Percentiles rank a stretch among this genome's conserved stretches.
Conservation (phyloP, 2,113 vertebrate genomes). For the Blennius ocellaris region DNA sequence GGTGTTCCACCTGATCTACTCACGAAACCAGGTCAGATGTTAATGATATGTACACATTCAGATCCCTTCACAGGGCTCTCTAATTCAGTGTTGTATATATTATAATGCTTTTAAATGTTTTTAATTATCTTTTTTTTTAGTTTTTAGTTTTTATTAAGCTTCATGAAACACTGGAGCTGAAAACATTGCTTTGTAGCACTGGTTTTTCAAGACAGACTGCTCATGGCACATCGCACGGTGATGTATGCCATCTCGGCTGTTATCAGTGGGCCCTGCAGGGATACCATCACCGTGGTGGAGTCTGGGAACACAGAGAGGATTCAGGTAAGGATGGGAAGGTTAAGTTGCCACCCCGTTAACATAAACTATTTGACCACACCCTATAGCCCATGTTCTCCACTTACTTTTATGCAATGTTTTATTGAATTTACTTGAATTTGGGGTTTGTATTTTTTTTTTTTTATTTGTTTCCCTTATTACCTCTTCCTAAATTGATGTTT, state of each 20-base stretch:
- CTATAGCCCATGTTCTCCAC: conserved; percentile 16
- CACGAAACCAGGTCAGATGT: conserved; percentile 84
- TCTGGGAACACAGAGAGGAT: conserved; percentile 81
- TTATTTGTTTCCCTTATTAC: conserved; percentile 32
- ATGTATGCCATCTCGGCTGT: conserved; percentile 83
- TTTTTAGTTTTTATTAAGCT: conserved; percentile 81
- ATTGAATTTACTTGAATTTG: conserved; percentile 42
- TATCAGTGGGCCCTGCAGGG: conserved; percentile 80
- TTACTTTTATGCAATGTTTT: conserved; percentile 34
- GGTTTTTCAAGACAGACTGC: conserved; percentile 89
- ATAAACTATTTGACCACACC: conserved; percentile 17
- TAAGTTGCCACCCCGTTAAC: background rate
- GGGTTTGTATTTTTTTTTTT: conserved; percentile 31
- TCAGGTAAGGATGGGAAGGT: conserved; percentile 76
- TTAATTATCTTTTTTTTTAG: background rate
- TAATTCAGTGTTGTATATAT: background rate
- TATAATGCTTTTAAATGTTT: too few relatives aligned
- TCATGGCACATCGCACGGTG: conserved; percentile 87
- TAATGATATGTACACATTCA: conserved; percentile 3
- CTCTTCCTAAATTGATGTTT: conserved; percentile 40
- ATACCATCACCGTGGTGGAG: conserved; percentile 52
- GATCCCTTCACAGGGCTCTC: background rate
- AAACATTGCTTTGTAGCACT: conserved; percentile 84
- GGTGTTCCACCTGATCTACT: conserved; percentile 86
- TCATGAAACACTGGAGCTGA: conserved; percentile 78